Evolutionary conservation across 2,888 invertebrate species (phyloP), one percentile per base, ranked within the genome.

Genomic region (Tetanocera ferruginea): DNA sequence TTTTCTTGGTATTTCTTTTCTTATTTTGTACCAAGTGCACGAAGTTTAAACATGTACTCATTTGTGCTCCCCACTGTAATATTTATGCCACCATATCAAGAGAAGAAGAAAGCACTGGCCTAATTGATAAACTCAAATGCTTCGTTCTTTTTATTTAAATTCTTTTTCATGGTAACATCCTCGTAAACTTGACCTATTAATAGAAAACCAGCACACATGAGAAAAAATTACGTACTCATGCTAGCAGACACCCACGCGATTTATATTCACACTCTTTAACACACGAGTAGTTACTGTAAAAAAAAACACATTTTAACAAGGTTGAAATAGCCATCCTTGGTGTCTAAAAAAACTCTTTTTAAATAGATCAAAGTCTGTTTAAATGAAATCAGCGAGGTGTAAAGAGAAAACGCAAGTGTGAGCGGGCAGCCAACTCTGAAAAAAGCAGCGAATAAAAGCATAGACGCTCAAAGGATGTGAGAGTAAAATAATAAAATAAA

Each of bases 301-400:
- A 25, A 14, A 28, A 23, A 67, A 9, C 9, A 14, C 37, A 9
- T 19, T 66, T 60, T 60, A n/a, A 5, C 60, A 60, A 25, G 60
- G 60, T 28, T 28, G 8, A 28, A 9, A n/a, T 57, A 25, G 3
- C 28, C 14, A 25, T 28, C 23, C 25, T 19, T 60, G 3, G 14
- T 28, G 60, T 14, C 14, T 6, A 25, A 5, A 60, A 60, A 25
- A 19, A 60, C 60, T 19, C 72, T 31, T 31, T 60, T 14, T 51
- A 74, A 74, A 74, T 75, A 66, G 75, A 66, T 75, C 75, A 75
- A 66, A 66, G 75, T 14, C 34, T 11, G 28, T 34, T 8, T 14
- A 60, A 72, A 31, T 52, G 70, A 52, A 74, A 34, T 60, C 51
- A 74, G 31, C 55, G 75, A 75, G 34, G 51, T 51, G 64, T 74